Evolutionary conservation across 2,888 invertebrate species (phyloP).

Genomic region (Heliconius cydno): DNA sequence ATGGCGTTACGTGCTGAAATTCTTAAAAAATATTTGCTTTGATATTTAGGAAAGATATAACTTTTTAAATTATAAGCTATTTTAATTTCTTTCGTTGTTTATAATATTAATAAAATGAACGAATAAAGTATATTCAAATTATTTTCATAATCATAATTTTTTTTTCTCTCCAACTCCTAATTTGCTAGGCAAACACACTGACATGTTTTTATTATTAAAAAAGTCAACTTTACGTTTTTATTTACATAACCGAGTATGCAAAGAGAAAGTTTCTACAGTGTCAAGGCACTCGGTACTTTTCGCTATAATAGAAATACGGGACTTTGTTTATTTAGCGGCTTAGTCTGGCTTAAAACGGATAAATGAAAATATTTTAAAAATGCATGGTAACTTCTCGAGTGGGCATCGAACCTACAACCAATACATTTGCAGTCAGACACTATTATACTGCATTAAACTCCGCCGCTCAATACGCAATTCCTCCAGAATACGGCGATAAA

Average conservation of each 20-base stretch:
- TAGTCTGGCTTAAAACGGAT: background rate
- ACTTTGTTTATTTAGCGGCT: background rate
- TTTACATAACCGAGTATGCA: background rate
- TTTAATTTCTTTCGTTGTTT: background rate
- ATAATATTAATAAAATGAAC: background rate
- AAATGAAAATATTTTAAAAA: background rate
- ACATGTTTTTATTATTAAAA: no score
- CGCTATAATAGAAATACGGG: background rate
- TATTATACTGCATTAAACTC: no score
- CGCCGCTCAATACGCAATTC: no score
- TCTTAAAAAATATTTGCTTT: constrained; percentile 34
- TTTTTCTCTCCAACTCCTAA: background rate
- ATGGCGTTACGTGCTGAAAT: constrained; percentile 55
- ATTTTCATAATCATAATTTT: background rate
- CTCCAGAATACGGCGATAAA: no score
- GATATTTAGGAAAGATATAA: background rate
- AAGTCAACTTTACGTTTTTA: no score
- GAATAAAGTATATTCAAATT: background rate
- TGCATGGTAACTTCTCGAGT: background rate
- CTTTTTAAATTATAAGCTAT: background rate
- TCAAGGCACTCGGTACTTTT: background rate
- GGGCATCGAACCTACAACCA: background rate
- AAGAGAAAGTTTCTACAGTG: background rate
- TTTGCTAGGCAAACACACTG: no score
- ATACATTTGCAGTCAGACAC: no score